Conservation (phyloP, 1,140 invertebrate species). For the Geopemphigus sp. region DNA sequence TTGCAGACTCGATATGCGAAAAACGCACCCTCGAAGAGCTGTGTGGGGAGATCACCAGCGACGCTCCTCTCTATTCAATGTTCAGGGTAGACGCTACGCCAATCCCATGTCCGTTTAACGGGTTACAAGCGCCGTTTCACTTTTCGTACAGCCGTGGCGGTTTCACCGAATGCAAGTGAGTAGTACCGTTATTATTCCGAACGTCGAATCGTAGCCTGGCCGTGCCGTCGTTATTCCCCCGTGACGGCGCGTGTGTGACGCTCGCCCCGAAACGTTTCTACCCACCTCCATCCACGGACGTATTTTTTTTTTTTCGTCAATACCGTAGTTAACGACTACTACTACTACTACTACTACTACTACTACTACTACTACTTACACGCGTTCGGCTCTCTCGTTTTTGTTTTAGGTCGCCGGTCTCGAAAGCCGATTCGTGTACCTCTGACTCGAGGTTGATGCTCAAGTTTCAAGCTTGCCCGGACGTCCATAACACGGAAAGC, state of each 20-base stretch:
- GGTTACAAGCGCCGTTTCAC: slow-evolving; percentile 63
- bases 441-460: slow-evolving; percentile 77
- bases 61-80: slow-evolving; percentile 83
- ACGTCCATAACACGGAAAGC: slow-evolving; percentile 61
- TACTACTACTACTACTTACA: too few species aligned
- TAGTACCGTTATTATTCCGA: not conserved
- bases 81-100: slow-evolving; percentile 77
- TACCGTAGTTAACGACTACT: too few species aligned
- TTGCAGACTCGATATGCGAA: slow-evolving; percentile 38
- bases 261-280: too few species aligned
- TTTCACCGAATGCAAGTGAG: slow-evolving; percentile 64
- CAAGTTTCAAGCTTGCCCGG: slow-evolving; percentile 87
- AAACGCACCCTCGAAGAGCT: slow-evolving; percentile 64
- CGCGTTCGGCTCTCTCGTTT: not conserved
- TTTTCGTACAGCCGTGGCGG: slow-evolving; percentile 80
- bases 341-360: too few species aligned
- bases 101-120: slow-evolving; percentile 78
- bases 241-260: too few species aligned
- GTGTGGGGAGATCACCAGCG: slow-evolving; percentile 81
- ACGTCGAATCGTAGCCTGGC: too few species aligned
- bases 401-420: slow-evolving; percentile 62
- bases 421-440: slow-evolving; percentile 77
- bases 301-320: too few species aligned
- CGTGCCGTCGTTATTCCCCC: too few species aligned
- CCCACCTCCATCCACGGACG: too few species aligned